These are phyloP conservation scores for Leptinotarsa haldemani DNA, from an alignment of 2,888 invertebrate species.

Conservation along the genomic window DNA sequence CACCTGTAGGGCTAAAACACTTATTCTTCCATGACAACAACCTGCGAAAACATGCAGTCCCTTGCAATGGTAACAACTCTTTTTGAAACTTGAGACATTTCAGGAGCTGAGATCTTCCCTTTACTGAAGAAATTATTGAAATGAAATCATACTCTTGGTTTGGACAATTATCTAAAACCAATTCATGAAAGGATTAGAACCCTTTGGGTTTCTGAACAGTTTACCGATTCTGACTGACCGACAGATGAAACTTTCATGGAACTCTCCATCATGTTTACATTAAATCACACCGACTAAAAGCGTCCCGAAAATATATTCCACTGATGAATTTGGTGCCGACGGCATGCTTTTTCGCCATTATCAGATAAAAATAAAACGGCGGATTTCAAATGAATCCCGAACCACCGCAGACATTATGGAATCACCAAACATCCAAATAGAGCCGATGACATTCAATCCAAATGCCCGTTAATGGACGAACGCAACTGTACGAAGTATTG, in stretches of 20 bases:
- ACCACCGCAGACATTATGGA: constrained; percentile 18
- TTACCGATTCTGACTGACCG: too few species aligned
- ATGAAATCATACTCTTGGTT: too few species aligned
- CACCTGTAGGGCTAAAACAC: too few species aligned
- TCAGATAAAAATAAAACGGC: neutral
- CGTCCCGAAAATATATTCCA: neutral
- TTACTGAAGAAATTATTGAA: too few species aligned
- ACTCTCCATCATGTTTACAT: neutral
- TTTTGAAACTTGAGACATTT: too few species aligned
- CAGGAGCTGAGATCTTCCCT: too few species aligned
- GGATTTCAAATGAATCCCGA: neutral
- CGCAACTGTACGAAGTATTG: constrained; percentile 8
- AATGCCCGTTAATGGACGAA: constrained; percentile 2
- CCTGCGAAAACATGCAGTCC: too few species aligned
- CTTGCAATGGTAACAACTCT: too few species aligned
- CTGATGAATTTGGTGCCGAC: neutral
- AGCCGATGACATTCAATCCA: constrained; percentile 13
- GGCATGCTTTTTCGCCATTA: neutral
- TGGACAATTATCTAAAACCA: too few species aligned
- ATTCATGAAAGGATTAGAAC: too few species aligned
- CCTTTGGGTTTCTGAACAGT: too few species aligned
- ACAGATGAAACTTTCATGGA: neutral
- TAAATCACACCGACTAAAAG: neutral
- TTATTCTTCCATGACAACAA: too few species aligned
- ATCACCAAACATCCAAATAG: constrained; percentile 11